Base-by-base conservation (phyloP, 1,140 invertebrate species). In the Kradibia gibbosae region DNA sequence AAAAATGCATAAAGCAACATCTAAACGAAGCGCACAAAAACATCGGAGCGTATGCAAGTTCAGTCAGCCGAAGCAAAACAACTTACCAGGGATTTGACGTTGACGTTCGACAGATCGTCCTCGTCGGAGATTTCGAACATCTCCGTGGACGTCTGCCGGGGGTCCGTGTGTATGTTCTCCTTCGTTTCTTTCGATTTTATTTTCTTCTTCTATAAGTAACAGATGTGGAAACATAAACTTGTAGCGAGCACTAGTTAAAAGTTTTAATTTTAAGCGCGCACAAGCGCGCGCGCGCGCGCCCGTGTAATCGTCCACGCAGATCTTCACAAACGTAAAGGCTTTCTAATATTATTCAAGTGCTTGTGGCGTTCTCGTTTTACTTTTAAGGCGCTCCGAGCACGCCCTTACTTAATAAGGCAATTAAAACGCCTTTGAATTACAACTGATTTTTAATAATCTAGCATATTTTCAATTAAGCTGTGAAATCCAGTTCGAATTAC, bases 31-130 rank as follows among this genome's bases (percentile, higher is more conserved):
- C 72, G 36, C 20, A 17, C 65, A 65, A 10, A 22, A 36, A 45
- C 2, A 71, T 67, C 17, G 31, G n/a, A 11, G 13, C 25, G 25
- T 13, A 76, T 17, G 36, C 36, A n/a, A 76, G 34, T 31, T 55
- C 22, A 62, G 17, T 71, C 48, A 45, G 31, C 17, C 5, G 20
- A 57, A 13, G 25, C 20, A 48, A 67, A 80, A 45, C 55, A 77
- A 91, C 91, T 92, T 90, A 92, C 91, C 89, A 92, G 81, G 28
- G 89, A 89, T 80, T 92, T 92, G 79, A 93, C 93, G 87, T 92
- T 93, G 86, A 93, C 92, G 85, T 93, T 93, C 83, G 93, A 93
- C 86, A 92, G 89, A 88, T 92, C 90, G 84, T 93, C 90, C 83
- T 91, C 91, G 83, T 87, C 82, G 50, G 88, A 88, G 85, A 90